phyloP scores from a whole-genome alignment of 2,888 invertebrate species.

The Caenorhabditis sp. region DNA sequence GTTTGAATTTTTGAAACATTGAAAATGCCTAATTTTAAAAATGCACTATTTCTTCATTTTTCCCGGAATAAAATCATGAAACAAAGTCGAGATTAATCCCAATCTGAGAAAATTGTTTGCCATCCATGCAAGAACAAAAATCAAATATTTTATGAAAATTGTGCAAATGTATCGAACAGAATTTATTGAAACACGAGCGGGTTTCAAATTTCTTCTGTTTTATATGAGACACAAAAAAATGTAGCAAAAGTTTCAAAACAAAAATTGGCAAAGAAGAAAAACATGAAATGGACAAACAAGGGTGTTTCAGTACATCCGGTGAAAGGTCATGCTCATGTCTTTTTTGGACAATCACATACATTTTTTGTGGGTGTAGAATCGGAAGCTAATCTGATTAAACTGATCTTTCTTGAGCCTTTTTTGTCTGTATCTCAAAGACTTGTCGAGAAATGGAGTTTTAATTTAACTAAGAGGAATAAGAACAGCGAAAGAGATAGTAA shows the following conservation, averaged over 20 bases:
- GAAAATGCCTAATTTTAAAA: too few relatives aligned
- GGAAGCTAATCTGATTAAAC: neutral
- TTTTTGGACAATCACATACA: neutral
- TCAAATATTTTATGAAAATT: too few relatives aligned
- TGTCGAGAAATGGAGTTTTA: too few relatives aligned
- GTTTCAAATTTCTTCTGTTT: neutral
- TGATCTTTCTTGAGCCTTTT: neutral
- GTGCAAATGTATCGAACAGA: too few relatives aligned
- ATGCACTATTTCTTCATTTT: too few relatives aligned
- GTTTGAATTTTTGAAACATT: too few relatives aligned
- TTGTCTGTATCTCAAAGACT: neutral
- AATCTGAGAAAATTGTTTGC: too few relatives aligned
- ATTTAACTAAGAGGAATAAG: too few relatives aligned
- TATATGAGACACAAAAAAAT: neutral
- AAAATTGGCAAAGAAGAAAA: neutral
- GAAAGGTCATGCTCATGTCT: conserved; percentile 37
- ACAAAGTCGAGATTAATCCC: too few relatives aligned
- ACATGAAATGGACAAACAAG: neutral
- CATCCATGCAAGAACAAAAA: too few relatives aligned
- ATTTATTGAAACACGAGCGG: too few relatives aligned
- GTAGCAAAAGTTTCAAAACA: neutral
- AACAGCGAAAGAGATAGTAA: neutral
- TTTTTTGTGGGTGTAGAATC: neutral
- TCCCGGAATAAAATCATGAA: too few relatives aligned
- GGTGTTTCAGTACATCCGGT: conserved; percentile 39